Conservation (phyloP, 1,140 invertebrate species). For the Pygmarrhopalites habei region DNA sequence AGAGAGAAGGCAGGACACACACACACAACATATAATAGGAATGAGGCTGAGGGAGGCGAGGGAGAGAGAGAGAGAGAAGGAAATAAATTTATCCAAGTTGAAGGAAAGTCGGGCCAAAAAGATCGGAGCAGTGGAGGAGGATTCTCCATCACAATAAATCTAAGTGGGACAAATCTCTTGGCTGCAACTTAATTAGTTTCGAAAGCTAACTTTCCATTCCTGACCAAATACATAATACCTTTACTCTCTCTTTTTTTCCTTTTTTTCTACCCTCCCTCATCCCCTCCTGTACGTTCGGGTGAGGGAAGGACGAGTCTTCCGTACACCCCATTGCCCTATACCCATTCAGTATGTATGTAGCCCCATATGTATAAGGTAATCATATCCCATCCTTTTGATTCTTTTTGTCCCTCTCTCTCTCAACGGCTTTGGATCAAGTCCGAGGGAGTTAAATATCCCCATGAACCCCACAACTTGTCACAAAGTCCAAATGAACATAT, state of each 20-base stretch:
- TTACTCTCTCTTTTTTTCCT: neutral
- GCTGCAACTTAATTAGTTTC: constrained; percentile 33
- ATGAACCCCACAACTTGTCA: too few relatives aligned
- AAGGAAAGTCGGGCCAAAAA: constrained; percentile 5
- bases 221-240: neutral
- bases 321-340: too few relatives aligned
- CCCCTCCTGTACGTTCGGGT: neutral
- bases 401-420: too few relatives aligned
- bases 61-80: constrained; percentile 3
- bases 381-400: too few relatives aligned
- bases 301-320: too few relatives aligned
- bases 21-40: too few relatives aligned
- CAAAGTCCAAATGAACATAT: too few relatives aligned
- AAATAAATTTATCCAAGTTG: constrained; percentile 5
- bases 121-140: constrained; percentile 7
- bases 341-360: too few relatives aligned
- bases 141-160: constrained; percentile 30
- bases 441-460: too few relatives aligned
- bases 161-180: constrained; percentile 32
- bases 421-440: too few relatives aligned
- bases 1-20: constrained; percentile 11
- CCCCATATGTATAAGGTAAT: too few relatives aligned
- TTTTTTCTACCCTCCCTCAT: neutral
- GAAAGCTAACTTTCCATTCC: constrained; percentile 18
- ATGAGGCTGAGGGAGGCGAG: too few relatives aligned